Base-by-base conservation (phyloP, 1,140 invertebrate genomes). In the Elymnias hypermnestra region DNA sequence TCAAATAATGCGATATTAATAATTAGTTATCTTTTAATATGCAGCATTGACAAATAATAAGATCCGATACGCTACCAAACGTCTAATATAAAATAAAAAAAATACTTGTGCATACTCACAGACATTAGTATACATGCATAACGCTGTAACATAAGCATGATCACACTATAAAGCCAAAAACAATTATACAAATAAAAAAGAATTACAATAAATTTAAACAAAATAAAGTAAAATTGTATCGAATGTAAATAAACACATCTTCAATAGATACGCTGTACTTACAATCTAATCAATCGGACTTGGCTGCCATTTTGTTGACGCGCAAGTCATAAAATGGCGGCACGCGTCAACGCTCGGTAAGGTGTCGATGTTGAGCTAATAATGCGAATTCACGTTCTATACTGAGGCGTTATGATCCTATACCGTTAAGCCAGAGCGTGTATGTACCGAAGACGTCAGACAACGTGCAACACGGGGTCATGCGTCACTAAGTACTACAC, bases 21-120 rank as follows among this genome's bases (percentile, higher is more conserved):
- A 37, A 33, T 43, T 43, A 48, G 29, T 29, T 39, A 43, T 29
- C 13, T 17, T 33, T 48, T 25, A 53, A 53, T n/a, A 53, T 35
- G 50, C 39, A 46, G 45, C 58, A 63, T 60, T 44, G 51, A 57
- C 47, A 48, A 46, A 67, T 49, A 28, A 29, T 12, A 29, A 12
- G 13, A 9, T 29, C 26, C 10, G 26, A 29, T 29, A 58, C 54
- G 63, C 63, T 63, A 57, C 67, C 72, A 82, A 69, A 78, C 59
- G 63, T 72, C 65, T 58, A 67, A 60, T 57, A 58, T 59, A 51
- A 56, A 60, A 58, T 69, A 63, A 75, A 73, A 75, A 70, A 72
- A 75, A 65, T 79, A 65, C 72, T 77, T 79, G 77, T 84, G 78
- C 81, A 84, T 84, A 84, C 81, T 84, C 78, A 83, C 81, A 73